Evolutionary conservation across 37 sponge, comb jelly and placozoan species (phyloP).

Genomic region (Dysidea cf. avara): DNA sequence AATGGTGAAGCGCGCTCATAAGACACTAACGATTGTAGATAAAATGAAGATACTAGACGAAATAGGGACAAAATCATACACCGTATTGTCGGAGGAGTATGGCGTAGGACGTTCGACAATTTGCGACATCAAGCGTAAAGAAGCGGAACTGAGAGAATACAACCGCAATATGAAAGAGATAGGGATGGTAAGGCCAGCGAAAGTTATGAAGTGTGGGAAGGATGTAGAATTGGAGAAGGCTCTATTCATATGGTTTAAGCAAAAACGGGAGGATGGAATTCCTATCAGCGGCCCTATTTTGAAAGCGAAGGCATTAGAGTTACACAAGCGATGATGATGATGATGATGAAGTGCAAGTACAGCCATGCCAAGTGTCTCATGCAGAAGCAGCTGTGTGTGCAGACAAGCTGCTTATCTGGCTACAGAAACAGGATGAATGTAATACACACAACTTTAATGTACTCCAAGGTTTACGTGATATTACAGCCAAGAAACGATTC

Average conservation of each 20-base stretch:
- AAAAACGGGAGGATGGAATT: constrained; percentile 28
- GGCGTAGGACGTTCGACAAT: constrained; percentile 27
- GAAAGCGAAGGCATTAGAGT: not conserved
- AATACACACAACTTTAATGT: too few species aligned
- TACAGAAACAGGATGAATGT: too few species aligned
- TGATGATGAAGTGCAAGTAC: too few species aligned
- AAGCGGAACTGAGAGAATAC: constrained; percentile 6
- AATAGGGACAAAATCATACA: constrained; percentile 30
- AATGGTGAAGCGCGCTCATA: constrained; percentile 6
- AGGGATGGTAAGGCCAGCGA: constrained; percentile 26
- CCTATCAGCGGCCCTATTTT: constrained; percentile 32
- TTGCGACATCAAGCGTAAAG: constrained; percentile 29
- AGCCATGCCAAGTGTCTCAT: too few species aligned
- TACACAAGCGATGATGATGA: not conserved
- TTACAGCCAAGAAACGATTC: too few species aligned
- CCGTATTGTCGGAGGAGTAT: constrained; percentile 26
- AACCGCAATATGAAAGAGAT: constrained; percentile 27
- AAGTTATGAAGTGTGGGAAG: too few species aligned
- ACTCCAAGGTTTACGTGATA: too few species aligned
- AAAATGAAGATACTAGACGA: constrained; percentile 32
- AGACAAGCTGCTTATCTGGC: too few species aligned
- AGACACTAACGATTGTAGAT: constrained; percentile 5
- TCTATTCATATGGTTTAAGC: constrained; percentile 53
- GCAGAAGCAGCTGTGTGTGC: too few species aligned
- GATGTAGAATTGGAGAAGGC: too few species aligned